These are phyloP conservation scores for Hydriomena furcata DNA, from an alignment of 2,888 invertebrate genomes.

Conservation along the genomic window DNA sequence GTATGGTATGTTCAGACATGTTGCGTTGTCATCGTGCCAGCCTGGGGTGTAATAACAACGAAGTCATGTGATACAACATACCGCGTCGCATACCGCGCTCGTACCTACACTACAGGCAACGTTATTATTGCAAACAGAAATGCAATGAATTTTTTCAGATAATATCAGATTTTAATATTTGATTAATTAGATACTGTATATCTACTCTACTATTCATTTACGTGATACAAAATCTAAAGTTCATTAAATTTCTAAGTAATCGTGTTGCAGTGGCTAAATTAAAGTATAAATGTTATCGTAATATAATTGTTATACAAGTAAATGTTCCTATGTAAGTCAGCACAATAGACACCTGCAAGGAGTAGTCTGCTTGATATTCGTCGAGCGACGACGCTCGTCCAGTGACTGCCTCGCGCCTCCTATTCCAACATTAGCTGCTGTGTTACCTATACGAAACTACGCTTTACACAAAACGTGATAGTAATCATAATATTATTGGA, in stretches of 20 bases:
- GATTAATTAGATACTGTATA: no score
- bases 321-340: conserved; percentile 60
- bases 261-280: no score
- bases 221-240: no score
- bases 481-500: conserved; percentile 1
- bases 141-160: conserved; percentile 65
- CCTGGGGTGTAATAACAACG: conserved; percentile 47
- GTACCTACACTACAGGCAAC: conserved; percentile 43
- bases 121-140: conserved; percentile 49
- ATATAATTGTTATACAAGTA: no score
- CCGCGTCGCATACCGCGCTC: conserved; percentile 30
- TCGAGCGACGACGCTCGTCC: conserved; percentile 48
- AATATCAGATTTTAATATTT: no score
- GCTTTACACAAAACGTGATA: conserved; percentile 35
- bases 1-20: conserved; percentile 40
- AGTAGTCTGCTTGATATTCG: conserved; percentile 67
- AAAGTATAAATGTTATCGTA: no score
- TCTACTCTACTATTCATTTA: no score
- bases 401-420: conserved; percentile 52
- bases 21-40: conserved; percentile 40
- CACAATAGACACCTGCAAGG: conserved; percentile 59
- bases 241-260: no score
- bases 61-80: conserved; percentile 42
- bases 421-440: conserved; percentile 42
- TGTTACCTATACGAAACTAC: conserved; percentile 32